Evolutionary conservation across 2,113 vertebrate species (phyloP), one percentile per base, ranked within the genome.

Genomic region (Elephas maximus): DNA sequence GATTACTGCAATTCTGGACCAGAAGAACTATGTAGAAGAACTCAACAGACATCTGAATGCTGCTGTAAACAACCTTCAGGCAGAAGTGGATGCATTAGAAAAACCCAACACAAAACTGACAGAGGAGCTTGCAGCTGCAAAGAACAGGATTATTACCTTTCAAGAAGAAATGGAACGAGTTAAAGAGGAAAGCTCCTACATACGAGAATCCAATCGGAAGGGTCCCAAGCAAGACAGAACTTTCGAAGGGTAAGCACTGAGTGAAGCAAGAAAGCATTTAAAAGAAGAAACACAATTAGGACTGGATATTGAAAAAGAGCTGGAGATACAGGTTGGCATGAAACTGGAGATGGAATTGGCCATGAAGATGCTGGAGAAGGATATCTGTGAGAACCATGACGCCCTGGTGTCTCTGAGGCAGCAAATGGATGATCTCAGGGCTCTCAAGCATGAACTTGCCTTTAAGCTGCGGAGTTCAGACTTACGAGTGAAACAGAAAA

Each of bases 291-390:
- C 37, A 37, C 37, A 37, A 37, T 37, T 37, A 37, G 37, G 37
- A 37, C 37, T 37, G 99, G 99, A 99, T 30, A 99, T 99, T 89
- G 99, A 99, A 98, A 99, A 99, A 53, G 99, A 99, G 98, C 98
- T 99, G 98, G 99, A 99, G 97, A 98, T 99, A 12, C 99, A 99
- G 99, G 99, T 99, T 0, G 99, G 99, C 82, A 99, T 99, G 99
- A 99, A 99, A 86, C 99, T 99, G 98, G 99, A 99, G 98, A 99
- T 99, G 99, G 99, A 99, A 80, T 79, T 99, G 96, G 99, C 99
- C 48, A 99, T 99, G 99, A 99, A 99, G 98, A 99, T 99, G 99
- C 99, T 99, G 98, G 99, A 99, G 98, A 99, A 99, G 78, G 99
- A 99, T 30, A 98, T 99, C 83, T 99, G 99, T 8, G 99, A 99